These are phyloP conservation scores for Troilus luridus DNA, from an alignment of 2,888 invertebrate species.

Conservation along the genomic window DNA sequence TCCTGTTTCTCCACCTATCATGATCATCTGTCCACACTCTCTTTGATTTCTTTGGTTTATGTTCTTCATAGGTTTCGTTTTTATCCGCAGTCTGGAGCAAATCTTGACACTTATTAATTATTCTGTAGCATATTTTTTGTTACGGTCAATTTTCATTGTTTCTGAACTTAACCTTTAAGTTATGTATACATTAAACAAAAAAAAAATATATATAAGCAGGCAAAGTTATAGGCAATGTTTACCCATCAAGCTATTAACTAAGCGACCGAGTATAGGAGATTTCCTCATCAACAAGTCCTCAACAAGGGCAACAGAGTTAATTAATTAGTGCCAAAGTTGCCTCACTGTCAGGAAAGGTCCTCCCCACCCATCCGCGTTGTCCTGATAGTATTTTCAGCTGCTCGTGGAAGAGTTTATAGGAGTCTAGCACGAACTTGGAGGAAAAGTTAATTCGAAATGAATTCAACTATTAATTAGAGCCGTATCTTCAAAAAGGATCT, in stretches of 20 bases:
- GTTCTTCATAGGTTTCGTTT: no score
- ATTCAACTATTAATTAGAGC: neutral
- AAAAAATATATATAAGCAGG: neutral
- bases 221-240: neutral
- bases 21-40: no score
- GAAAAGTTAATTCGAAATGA: neutral
- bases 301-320: neutral
- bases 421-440: neutral
- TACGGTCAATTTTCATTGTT: no score
- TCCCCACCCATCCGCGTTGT: neutral
- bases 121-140: no score
- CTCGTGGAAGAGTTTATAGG: neutral
- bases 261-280: neutral
- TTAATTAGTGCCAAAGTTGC: neutral
- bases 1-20: no score
- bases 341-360: neutral
- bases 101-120: no score
- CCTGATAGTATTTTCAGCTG: neutral
- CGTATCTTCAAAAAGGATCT: neutral
- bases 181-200: no score
- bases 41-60: no score
- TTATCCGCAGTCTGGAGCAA: no score
- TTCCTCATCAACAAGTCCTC: slow-evolving; percentile 9
- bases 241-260: neutral
- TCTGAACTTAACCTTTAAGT: no score